Evolutionary conservation across 2,888 invertebrate species (phyloP), one percentile per base, ranked within the genome.

Genomic region (Anthrax anthrax): DNA sequence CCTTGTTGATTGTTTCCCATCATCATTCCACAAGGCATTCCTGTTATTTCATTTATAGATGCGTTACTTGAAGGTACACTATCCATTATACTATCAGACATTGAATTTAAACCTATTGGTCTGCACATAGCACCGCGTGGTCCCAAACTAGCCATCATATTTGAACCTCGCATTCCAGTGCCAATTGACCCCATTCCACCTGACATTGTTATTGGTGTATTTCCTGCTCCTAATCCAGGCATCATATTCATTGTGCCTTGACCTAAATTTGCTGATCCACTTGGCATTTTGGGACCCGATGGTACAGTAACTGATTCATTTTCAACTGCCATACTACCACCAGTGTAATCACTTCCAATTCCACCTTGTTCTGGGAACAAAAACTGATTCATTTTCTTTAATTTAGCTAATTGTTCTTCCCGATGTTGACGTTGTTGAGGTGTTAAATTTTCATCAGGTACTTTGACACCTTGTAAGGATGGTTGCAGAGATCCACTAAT

Each of bases 401-500:
- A 76, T 50, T 86, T 90, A 6, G 92, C 94, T 43, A 96, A 71
- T 60, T 92, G 88, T 60, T 90, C 90, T 68, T 94, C 94, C 50
- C 96, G 77, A 64, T 92, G 90, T 52, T 91, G 89, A 46, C 91
- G 77, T 65, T 96, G 95, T 64, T 95, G 91, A 34, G 95, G 94
- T 45, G 96, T 96, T 57, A 96, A 72, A 70, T 94, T 92, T 70
- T 95, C 95, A 70, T 91, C 91, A 56, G 91, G 91, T 60, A 92
- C 86, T 76, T 92, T 90, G 41, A 90, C 87, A 56, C 84, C 79
- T 67, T 78, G 78, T 53, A 79, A 62, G 19, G 78, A 78, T 60
- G 77, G 77, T 56, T 77, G 77, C 56, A 75, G 69, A 38, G 43
- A 52, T 57, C 66, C 69, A 49, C 59, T 60, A 50, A 72, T 60